Percentiles rank a stretch among this genome's conserved stretches.
These are phyloP conservation scores for Xenopus borealis DNA, from an alignment of 2,113 vertebrate species.

Conservation along the genomic window DNA sequence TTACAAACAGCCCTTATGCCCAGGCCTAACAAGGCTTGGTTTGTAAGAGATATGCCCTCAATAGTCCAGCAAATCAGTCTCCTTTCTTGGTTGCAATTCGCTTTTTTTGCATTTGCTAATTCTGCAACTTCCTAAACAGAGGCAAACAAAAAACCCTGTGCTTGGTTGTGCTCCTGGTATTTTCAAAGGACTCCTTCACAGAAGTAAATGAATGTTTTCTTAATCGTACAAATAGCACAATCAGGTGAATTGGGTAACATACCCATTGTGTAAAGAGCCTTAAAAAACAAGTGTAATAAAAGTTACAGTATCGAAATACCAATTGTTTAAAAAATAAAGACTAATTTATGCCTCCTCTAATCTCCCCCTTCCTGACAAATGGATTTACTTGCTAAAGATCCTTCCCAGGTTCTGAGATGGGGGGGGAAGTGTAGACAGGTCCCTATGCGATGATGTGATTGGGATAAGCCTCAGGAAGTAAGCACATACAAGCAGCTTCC, in stretches of 20 bases:
- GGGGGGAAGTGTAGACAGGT: no score
- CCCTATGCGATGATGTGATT: neutral
- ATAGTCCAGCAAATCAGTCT: conserved; percentile 46
- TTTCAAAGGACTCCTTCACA: conserved; percentile 3
- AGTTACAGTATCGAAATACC: no score
- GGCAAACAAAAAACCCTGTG: neutral
- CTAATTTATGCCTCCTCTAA: neutral
- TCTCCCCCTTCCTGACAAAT: conserved; percentile 38
- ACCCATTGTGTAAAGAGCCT: neutral
- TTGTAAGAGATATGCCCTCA: conserved; percentile 47
- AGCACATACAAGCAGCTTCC: conserved; percentile 49
- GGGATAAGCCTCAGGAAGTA: conserved; percentile 61
- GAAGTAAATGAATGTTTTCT: conserved; percentile 11
- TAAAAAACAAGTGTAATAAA: no score
- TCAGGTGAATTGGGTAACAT: neutral
- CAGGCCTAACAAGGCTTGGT: conserved; percentile 56
- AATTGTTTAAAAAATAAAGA: no score
- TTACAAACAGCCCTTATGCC: conserved; percentile 60
- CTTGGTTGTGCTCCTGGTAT: neutral
- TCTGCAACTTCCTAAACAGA: neutral
- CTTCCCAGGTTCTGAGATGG: no score
- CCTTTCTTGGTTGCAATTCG: conserved; percentile 14
- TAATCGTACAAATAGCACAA: neutral
- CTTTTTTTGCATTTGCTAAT: conserved; percentile 4
- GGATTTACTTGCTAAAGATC: no score